phyloP scores from a whole-genome alignment of 2,797 vertebrate species.

The Sebastes nivosus region DNA sequence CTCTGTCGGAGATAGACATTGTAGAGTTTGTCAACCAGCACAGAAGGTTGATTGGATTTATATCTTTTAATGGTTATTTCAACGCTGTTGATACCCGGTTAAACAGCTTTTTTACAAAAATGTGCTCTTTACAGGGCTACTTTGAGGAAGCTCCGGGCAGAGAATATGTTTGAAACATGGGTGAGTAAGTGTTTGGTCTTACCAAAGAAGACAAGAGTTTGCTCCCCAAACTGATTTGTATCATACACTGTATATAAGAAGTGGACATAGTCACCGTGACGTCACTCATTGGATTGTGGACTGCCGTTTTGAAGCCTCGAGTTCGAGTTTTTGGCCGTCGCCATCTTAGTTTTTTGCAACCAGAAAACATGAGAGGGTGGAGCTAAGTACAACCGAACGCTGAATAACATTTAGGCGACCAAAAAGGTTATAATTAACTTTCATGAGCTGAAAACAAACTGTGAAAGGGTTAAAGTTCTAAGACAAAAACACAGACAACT shows the following conservation, averaged over 20 bases:
- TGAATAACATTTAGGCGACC: too few species aligned
- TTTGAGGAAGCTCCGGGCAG: constrained; percentile 91
- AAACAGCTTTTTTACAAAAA: background rate
- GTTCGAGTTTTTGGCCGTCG: too few species aligned
- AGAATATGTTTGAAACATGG: constrained; percentile 99
- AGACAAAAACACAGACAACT: rapidly evolving
- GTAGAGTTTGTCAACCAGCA: constrained; percentile 93
- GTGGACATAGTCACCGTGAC: too few species aligned
- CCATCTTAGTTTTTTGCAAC: too few species aligned
- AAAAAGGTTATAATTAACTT: too few species aligned
- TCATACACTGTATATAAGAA: too few species aligned
- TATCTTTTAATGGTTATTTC: background rate
- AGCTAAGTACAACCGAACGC: too few species aligned
- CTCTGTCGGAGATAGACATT: constrained; percentile 91
- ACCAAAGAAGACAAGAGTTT: background rate
- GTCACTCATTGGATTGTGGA: too few species aligned
- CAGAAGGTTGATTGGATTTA: constrained; percentile 80
- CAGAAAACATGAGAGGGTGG: rapidly evolving
- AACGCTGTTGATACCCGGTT: background rate
- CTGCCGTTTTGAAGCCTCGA: too few species aligned
- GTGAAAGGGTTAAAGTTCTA: too few species aligned
- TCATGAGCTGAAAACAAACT: too few species aligned
- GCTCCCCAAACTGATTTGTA: too few species aligned
- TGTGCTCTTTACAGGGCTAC: constrained; percentile 85
- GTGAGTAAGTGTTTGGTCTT: constrained; percentile 77